phyloP scores from a whole-genome alignment of 1,140 invertebrate genomes.

The Leptonema lineaticorne region DNA sequence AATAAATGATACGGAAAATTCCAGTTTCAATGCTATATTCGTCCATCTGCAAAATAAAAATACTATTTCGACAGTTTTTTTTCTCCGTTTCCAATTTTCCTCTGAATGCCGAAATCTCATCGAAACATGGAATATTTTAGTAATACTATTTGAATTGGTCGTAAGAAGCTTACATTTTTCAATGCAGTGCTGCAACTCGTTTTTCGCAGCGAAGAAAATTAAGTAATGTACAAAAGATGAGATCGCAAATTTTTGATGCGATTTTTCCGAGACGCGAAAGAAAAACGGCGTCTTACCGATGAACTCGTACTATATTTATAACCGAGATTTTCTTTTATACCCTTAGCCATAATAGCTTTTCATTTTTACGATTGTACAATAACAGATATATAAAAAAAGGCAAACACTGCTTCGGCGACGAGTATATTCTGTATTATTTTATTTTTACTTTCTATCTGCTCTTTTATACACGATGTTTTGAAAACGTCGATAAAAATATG shows the following conservation, averaged over 20 bases:
- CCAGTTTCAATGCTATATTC: neutral
- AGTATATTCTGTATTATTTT: too few species aligned
- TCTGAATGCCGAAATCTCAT: too few species aligned
- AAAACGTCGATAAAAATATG: neutral
- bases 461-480: neutral
- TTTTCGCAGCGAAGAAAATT: too few species aligned
- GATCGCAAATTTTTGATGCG: slow-evolving; percentile 22
- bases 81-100: too few species aligned
- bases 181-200: too few species aligned
- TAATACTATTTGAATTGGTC: too few species aligned
- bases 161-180: too few species aligned
- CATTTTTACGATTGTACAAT: slow-evolving; percentile 22
- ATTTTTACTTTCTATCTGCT: too few species aligned
- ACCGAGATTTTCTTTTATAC: slow-evolving; percentile 38
- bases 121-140: too few species aligned
- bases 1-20: slow-evolving; percentile 39
- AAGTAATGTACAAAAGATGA: too few species aligned
- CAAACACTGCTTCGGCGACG: neutral
- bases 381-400: neutral
- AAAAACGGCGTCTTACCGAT: slow-evolving; percentile 5
- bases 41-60: neutral
- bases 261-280: slow-evolving; percentile 25
- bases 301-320: slow-evolving; percentile 36
- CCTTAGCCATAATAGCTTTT: slow-evolving; percentile 31
- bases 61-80: too few species aligned